These are phyloP conservation scores for Hydropsyche betteni DNA, from an alignment of 2,888 invertebrate species.

Conservation along the genomic window DNA sequence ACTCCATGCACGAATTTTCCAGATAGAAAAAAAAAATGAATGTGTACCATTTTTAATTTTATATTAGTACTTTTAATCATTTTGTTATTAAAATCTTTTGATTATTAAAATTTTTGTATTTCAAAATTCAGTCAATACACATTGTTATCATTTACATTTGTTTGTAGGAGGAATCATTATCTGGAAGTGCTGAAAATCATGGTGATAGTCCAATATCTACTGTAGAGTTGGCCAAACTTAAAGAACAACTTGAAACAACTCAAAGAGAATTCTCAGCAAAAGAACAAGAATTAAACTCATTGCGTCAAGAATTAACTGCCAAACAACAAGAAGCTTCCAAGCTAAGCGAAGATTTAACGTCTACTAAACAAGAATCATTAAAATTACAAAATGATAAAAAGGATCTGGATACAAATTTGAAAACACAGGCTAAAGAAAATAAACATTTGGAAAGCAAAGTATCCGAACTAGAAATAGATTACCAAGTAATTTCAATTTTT, in stretches of 20 bases:
- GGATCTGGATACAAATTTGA: slow-evolving; percentile 71
- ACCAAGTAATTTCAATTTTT: slow-evolving; percentile 59
- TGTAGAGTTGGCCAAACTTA: slow-evolving; percentile 64
- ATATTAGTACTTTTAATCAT: too few relatives aligned
- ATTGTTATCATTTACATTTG: slow-evolving; percentile 11
- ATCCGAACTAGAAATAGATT: slow-evolving; percentile 69
- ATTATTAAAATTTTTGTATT: background rate
- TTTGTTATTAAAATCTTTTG: background rate
- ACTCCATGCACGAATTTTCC: too few relatives aligned
- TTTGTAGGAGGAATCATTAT: slow-evolving; percentile 39
- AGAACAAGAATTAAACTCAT: slow-evolving; percentile 57
- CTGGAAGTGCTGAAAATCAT: slow-evolving; percentile 33
- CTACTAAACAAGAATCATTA: slow-evolving; percentile 61
- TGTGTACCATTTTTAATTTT: too few relatives aligned
- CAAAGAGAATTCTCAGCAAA: slow-evolving; percentile 59
- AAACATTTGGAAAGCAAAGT: slow-evolving; percentile 72
- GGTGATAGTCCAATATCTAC: slow-evolving; percentile 61
- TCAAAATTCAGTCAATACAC: background rate
- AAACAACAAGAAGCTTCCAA: slow-evolving; percentile 63
- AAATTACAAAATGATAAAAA: slow-evolving; percentile 67
- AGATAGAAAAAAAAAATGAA: too few relatives aligned
- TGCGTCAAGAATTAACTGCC: slow-evolving; percentile 59
- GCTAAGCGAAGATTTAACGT: slow-evolving; percentile 60
- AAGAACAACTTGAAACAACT: slow-evolving; percentile 61
- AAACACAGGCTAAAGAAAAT: slow-evolving; percentile 70